Percentiles rank a stretch among this genome's conserved stretches.
Conservation (phyloP, 35 echinoderm and acorn worm genomes). For the Diadema setosum region DNA sequence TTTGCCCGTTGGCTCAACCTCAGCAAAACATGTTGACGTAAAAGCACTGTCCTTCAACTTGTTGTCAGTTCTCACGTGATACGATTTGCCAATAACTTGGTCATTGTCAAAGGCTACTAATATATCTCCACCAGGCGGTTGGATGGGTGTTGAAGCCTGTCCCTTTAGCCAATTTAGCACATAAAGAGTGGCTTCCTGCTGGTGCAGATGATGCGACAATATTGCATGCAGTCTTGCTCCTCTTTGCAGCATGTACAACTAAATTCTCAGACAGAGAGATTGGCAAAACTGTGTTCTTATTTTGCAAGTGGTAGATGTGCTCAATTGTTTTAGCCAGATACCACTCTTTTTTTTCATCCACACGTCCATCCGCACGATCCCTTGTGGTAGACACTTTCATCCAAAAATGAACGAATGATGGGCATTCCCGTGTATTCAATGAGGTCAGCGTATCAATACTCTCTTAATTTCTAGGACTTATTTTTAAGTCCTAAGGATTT, state of each 20-base stretch:
- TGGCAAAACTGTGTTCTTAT: background rate
- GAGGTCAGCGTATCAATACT: too few relatives aligned
- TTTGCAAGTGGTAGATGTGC: background rate
- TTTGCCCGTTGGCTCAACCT: constrained; percentile 2
- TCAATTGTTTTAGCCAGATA: background rate
- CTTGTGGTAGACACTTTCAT: too few relatives aligned
- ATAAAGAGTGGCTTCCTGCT: constrained; percentile 7
- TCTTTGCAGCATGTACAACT: background rate
- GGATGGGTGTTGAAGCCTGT: background rate
- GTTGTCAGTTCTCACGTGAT: constrained; percentile 26
- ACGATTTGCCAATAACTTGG: background rate
- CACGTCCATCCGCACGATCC: too few relatives aligned
- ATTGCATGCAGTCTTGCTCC: background rate
- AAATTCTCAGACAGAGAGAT: background rate
- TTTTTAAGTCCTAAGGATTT: too few relatives aligned
- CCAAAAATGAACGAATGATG: too few relatives aligned
- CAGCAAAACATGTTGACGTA: constrained; percentile 8
- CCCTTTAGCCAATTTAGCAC: background rate
- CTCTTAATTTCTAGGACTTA: too few relatives aligned
- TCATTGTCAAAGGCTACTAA: background rate
- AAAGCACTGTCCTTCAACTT: constrained; percentile 24
- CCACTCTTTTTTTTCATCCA: background rate
- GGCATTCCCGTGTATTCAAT: too few relatives aligned
- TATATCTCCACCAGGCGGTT: background rate
- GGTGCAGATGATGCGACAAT: background rate